Conservation (phyloP, 1,140 invertebrate species). For the Caerostris darwini region DNA sequence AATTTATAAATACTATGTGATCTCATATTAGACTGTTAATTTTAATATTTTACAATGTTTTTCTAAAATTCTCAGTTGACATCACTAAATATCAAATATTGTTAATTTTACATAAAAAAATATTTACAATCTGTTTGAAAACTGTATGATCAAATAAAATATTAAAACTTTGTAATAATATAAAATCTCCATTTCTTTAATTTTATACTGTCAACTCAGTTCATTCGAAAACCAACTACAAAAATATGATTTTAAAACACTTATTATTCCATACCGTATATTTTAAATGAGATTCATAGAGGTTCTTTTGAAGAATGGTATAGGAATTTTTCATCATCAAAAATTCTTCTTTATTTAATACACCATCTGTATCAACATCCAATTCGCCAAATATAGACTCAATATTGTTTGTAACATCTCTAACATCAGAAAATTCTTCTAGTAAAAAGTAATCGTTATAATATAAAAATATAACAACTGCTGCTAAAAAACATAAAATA, state of each 20-base stretch:
- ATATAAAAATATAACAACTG: conserved; percentile 2
- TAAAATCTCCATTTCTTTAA: too few relatives aligned
- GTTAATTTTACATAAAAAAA: too few relatives aligned
- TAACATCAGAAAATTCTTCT: neutral
- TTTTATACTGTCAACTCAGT: too few relatives aligned
- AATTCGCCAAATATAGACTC: conserved; percentile 53
- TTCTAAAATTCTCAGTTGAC: too few relatives aligned
- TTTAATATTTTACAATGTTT: too few relatives aligned
- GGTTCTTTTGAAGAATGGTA: neutral
- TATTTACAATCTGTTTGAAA: too few relatives aligned
- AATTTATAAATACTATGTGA: too few relatives aligned
- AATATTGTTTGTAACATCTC: conserved; percentile 50
- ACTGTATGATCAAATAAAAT: too few relatives aligned
- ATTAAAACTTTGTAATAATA: too few relatives aligned
- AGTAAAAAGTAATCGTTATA: neutral
- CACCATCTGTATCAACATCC: conserved; percentile 47
- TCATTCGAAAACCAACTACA: too few relatives aligned
- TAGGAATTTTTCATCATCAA: neutral
- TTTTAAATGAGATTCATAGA: neutral
- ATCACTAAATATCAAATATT: too few relatives aligned
- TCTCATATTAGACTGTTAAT: too few relatives aligned
- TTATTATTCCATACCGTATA: neutral
- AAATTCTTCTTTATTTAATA: conserved; percentile 58
- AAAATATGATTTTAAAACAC: neutral
- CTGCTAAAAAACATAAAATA: neutral